These are phyloP conservation scores for Amphipyra tragopoginis DNA, from an alignment of 2,888 invertebrate species.

Conservation along the genomic window DNA sequence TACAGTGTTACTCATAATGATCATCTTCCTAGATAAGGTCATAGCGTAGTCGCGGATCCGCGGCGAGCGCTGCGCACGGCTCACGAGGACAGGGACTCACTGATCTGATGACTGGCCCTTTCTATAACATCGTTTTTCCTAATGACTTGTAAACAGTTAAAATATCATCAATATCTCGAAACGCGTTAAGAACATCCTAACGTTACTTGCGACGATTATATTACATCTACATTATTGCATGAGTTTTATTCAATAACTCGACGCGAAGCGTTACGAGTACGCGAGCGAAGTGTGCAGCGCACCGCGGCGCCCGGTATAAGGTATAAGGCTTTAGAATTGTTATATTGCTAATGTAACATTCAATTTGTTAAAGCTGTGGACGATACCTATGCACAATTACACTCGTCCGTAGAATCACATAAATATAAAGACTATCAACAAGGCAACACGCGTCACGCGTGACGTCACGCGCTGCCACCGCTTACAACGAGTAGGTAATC, in stretches of 20 bases:
- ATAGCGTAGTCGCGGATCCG: slow-evolving; percentile 11
- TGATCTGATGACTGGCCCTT: too few species aligned
- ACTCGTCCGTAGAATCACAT: slow-evolving; percentile 58
- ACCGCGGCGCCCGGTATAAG: slow-evolving; percentile 33
- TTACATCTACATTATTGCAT: slow-evolving; percentile 18
- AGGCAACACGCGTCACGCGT: slow-evolving; percentile 44
- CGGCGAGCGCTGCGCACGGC: slow-evolving; percentile 5
- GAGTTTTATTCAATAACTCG: slow-evolving; percentile 1
- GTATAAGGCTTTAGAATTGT: slow-evolving; percentile 65
- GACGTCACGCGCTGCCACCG: slow-evolving; percentile 24
- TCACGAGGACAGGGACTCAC: too few species aligned
- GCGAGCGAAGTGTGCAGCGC: slow-evolving; percentile 1
- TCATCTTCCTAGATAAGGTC: slow-evolving; percentile 13
- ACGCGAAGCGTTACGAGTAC: background rate
- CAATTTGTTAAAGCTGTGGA: slow-evolving; percentile 71
- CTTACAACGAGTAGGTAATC: slow-evolving; percentile 19
- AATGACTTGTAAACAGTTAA: background rate
- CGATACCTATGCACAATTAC: slow-evolving; percentile 59
- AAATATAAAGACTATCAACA: slow-evolving; percentile 56
- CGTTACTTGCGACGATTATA: background rate
- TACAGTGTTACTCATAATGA: slow-evolving; percentile 32
- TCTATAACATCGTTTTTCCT: too few species aligned
- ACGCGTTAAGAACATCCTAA: background rate
- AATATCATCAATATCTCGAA: background rate
- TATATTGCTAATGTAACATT: slow-evolving; percentile 71